Evolutionary conservation across 92 coral and sea anemone species (phyloP).

Genomic region (Umimayanthus kanabou): DNA sequence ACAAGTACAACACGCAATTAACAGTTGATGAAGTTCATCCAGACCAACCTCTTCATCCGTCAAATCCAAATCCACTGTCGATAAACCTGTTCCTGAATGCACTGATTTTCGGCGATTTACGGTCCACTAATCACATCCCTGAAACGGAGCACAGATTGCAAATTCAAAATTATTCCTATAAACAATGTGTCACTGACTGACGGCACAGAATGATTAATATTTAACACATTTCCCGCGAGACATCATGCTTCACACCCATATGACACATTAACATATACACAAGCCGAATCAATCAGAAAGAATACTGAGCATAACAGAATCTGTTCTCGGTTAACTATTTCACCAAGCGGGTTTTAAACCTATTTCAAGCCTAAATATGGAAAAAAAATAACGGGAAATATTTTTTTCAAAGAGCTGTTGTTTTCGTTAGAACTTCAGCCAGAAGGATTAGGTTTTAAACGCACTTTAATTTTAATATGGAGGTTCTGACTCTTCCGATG

Average conservation of each 20-base stretch:
- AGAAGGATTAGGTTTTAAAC: not conserved
- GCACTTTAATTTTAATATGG: slow-evolving; percentile 7
- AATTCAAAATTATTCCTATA: slow-evolving; percentile 30
- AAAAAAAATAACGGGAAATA: not conserved
- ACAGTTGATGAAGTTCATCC: not conserved
- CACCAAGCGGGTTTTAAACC: not conserved
- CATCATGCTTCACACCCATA: slow-evolving; percentile 32
- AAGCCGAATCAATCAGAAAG: not conserved
- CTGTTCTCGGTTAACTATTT: not conserved
- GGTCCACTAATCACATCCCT: slow-evolving; percentile 44
- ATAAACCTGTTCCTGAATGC: slow-evolving; percentile 16
- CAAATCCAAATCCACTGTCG: not conserved
- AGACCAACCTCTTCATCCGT: not conserved
- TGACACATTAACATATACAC: slow-evolving; percentile 38
- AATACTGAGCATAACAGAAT: not conserved
- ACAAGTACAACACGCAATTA: slow-evolving; percentile 10
- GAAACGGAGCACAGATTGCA: slow-evolving; percentile 41
- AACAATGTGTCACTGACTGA: slow-evolving; percentile 40
- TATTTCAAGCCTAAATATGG: not conserved
- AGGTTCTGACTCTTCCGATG: not conserved
- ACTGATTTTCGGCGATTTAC: slow-evolving; percentile 36
- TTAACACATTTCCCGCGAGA: slow-evolving; percentile 50
- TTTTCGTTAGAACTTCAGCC: not conserved
- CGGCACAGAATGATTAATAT: slow-evolving; percentile 33
- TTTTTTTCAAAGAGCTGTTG: not conserved